These are phyloP conservation scores for Apodemia zela DNA, from an alignment of 2,888 invertebrate genomes.

Conservation along the genomic window DNA sequence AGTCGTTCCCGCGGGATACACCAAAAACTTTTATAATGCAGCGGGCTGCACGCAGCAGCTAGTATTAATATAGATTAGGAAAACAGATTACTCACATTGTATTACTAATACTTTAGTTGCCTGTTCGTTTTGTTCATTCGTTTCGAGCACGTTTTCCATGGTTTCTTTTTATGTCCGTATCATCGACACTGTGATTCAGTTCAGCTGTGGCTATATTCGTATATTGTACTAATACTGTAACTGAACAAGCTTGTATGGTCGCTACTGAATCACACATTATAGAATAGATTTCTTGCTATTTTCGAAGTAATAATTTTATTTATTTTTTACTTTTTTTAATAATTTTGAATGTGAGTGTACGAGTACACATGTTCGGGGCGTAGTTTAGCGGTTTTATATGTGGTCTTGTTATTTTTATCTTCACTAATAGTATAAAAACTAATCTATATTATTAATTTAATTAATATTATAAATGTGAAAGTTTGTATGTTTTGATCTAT, in stretches of 20 bases:
- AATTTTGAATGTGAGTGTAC: background rate
- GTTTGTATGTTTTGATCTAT: too few relatives aligned
- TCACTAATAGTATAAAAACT: too few relatives aligned
- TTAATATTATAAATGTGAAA: too few relatives aligned
- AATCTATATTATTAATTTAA: too few relatives aligned
- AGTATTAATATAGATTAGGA: too few relatives aligned
- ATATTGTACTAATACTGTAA: conserved; percentile 6
- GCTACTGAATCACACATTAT: conserved; percentile 3
- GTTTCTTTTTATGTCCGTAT: conserved; percentile 15
- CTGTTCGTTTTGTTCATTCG: background rate
- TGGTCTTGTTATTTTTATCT: too few relatives aligned
- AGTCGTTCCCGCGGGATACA: too few relatives aligned
- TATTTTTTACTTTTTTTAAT: too few relatives aligned
- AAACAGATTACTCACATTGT: background rate
- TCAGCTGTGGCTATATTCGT: background rate
- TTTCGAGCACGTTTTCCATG: conserved; percentile 3
- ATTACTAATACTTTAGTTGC: conserved; percentile 2
- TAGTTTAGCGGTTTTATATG: too few relatives aligned
- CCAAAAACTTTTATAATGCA: too few relatives aligned
- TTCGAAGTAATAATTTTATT: background rate
- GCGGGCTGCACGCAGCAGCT: too few relatives aligned
- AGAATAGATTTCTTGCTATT: background rate
- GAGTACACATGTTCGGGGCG: background rate
- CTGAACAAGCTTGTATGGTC: background rate
- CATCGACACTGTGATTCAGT: conserved; percentile 8